Evolutionary conservation across 2,113 vertebrate species (phyloP).

Genomic region (Tautogolabrus adspersus): DNA sequence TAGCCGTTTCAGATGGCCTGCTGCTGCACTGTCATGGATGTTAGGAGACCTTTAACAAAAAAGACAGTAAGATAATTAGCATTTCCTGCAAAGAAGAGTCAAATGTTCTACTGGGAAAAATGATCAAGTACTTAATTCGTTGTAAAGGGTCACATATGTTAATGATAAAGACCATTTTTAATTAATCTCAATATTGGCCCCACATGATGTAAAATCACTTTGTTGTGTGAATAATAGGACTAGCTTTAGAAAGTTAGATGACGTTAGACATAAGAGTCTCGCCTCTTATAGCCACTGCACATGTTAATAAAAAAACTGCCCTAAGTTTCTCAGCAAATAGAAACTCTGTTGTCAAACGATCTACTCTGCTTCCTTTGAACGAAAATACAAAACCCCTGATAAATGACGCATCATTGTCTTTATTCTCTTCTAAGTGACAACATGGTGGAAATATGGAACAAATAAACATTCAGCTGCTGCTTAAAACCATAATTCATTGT

Average conservation of each 20-base stretch:
- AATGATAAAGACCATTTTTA: no score
- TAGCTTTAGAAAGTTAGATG: constrained; percentile 3
- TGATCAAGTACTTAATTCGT: no score
- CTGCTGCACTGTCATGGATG: no score
- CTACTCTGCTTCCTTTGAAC: background rate
- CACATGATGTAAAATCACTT: background rate
- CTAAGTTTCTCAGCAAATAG: constrained; percentile 20
- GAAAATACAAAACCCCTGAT: constrained; percentile 7
- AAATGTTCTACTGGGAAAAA: no score
- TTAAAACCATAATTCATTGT: constrained; percentile 69
- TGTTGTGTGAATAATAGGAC: no score
- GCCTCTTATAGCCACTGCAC: background rate
- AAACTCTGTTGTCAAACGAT: constrained; percentile 26
- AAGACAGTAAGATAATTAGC: no score
- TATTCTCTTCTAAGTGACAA: background rate
- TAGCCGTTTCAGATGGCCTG: no score
- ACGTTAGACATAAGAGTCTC: background rate
- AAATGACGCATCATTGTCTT: constrained; percentile 31
- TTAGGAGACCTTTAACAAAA: no score
- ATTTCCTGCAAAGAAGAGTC: no score
- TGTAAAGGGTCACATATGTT: no score
- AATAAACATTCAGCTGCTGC: constrained; percentile 56
- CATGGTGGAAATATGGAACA: constrained; percentile 28
- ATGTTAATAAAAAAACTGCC: constrained; percentile 39
- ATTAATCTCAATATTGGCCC: background rate